A percentile compares a stretch with the other conserved stretches of the same genome.
Conservation (phyloP, 2,888 invertebrate genomes). For the Tribolium freemani region DNA sequence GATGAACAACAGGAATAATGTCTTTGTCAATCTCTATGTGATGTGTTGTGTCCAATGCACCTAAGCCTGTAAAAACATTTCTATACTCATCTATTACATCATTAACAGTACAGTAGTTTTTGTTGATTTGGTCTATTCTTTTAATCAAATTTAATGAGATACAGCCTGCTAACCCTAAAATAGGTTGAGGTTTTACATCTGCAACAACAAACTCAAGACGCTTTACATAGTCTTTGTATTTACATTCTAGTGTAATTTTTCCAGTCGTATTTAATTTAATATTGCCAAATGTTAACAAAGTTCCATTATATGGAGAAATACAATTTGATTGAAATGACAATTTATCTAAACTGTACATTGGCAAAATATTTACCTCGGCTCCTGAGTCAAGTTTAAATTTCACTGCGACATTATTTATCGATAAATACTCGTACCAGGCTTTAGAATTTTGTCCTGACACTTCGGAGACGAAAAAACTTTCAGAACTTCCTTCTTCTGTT, state of each 20-base stretch:
- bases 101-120: not conserved
- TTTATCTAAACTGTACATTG: not conserved
- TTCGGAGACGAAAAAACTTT: not conserved
- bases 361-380: slow-evolving; percentile 36
- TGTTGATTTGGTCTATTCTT: not conserved
- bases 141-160: slow-evolving; percentile 22
- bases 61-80: slow-evolving; percentile 3
- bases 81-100: not conserved
- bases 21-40: not conserved
- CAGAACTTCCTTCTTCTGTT: not conserved
- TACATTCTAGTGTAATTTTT: slow-evolving; percentile 11
- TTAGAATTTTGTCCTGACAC: not conserved
- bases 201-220: slow-evolving; percentile 23
- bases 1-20: slow-evolving; percentile 4
- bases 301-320: not conserved
- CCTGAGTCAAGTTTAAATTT: slow-evolving; percentile 40
- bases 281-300: slow-evolving; percentile 6
- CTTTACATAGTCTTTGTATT: not conserved
- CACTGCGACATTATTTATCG: not conserved
- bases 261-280: slow-evolving; percentile 4
- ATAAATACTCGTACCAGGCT: slow-evolving; percentile 1
- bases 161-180: too few relatives aligned
- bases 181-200: slow-evolving; percentile 7
- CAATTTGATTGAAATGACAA: too few relatives aligned
- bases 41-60: not conserved